These are phyloP conservation scores for Clarias platycephalus DNA, from an alignment of 2,797 vertebrate genomes.

Conservation along the genomic window DNA sequence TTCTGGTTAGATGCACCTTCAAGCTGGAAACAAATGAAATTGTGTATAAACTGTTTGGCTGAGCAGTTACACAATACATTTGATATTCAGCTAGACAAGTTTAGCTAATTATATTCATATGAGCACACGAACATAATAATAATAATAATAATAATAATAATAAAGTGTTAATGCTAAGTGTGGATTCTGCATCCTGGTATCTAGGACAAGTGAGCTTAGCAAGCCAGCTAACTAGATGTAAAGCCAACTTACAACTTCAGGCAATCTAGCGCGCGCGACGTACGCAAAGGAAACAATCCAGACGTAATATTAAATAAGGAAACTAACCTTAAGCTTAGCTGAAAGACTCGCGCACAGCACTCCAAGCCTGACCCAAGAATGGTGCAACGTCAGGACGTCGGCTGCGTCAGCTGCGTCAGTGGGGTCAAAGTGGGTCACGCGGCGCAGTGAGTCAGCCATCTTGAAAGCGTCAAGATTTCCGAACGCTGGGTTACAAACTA, in stretches of 20 bases:
- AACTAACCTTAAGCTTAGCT: not conserved
- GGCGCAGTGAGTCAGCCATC: not conserved
- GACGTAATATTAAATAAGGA: not conserved
- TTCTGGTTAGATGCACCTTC: not conserved
- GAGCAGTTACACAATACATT: no score
- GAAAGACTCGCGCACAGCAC: not conserved
- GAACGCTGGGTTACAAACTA: not conserved
- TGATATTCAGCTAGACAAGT: not conserved
- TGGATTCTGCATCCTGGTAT: not conserved
- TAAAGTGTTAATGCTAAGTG: not conserved
- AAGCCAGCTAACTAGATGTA: not conserved
- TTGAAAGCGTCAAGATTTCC: not conserved
- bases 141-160: not conserved
- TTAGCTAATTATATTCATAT: not conserved
- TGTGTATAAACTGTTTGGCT: no score
- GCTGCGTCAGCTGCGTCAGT: not conserved
- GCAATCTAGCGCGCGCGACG: no score
- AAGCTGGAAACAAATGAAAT: not conserved
- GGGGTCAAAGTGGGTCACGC: not conserved
- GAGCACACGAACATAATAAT: not conserved
- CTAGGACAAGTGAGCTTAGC: not conserved
- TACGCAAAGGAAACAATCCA: not conserved
- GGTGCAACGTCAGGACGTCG: not conserved
- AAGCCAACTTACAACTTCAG: not conserved
- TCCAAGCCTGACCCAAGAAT: not conserved